A percentile compares a stretch with the other conserved stretches of the same genome.
These are phyloP conservation scores for Heliothis peltigera DNA, from an alignment of 2,888 invertebrate genomes.

Conservation along the genomic window DNA sequence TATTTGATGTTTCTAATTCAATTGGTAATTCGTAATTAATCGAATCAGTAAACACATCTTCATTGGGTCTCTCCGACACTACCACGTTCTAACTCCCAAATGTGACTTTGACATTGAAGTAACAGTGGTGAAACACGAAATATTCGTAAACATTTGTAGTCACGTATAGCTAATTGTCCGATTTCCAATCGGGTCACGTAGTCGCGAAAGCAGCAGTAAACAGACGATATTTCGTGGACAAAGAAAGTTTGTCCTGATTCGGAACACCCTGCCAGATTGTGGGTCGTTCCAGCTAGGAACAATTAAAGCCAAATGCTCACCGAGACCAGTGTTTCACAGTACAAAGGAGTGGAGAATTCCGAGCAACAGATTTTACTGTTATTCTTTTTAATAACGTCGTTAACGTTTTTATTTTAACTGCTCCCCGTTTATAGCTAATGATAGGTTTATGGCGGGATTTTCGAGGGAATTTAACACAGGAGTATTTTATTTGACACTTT, in stretches of 20 bases:
- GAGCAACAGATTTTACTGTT: constrained; percentile 67
- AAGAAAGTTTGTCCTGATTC: constrained; percentile 70
- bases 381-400: constrained; percentile 66
- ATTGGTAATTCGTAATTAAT: background rate
- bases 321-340: constrained; percentile 72
- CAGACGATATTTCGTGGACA: constrained; percentile 75
- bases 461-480: constrained; percentile 14
- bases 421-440: constrained; percentile 55
- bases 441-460: constrained; percentile 51
- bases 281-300: constrained; percentile 66
- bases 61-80: constrained; percentile 11
- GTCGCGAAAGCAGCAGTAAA: constrained; percentile 69
- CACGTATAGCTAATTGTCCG: constrained; percentile 73
- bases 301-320: constrained; percentile 77
- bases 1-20: too few species aligned
- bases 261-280: constrained; percentile 61
- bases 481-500: constrained; percentile 30
- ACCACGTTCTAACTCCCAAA: constrained; percentile 30
- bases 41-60: constrained; percentile 1
- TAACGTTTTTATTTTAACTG: constrained; percentile 60
- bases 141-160: constrained; percentile 63
- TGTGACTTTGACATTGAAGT: constrained; percentile 60
- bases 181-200: constrained; percentile 76
- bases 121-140: constrained; percentile 35
- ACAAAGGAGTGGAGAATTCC: constrained; percentile 68